Percentiles rank a stretch among this genome's conserved stretches.
These are phyloP conservation scores for Oppia nitens DNA, from an alignment of 1,140 invertebrate genomes.

Conservation along the genomic window DNA sequence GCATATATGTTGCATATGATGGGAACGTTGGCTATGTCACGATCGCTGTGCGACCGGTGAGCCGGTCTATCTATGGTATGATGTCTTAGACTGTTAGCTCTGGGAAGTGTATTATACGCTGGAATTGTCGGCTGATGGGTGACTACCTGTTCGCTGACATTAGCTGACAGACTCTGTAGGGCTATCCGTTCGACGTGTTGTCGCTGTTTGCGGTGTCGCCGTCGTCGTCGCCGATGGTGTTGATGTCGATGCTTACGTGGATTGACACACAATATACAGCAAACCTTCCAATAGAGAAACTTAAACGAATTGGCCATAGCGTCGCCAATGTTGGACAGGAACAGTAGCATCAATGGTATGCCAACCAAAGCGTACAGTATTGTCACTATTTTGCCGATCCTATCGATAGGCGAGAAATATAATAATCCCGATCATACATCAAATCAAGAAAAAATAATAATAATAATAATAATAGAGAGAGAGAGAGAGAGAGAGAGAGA, in stretches of 20 bases:
- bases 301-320: conserved; percentile 53
- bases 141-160: background rate
- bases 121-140: background rate
- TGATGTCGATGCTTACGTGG: conserved; percentile 11
- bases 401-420: too few species aligned
- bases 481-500: too few species aligned
- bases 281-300: conserved; percentile 62
- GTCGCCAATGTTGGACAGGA: conserved; percentile 87
- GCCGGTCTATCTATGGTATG: background rate
- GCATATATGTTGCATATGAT: background rate
- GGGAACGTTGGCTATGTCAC: background rate
- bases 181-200: background rate
- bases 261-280: conserved; percentile 44
- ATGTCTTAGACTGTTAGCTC: background rate
- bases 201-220: background rate
- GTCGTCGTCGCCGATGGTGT: conserved; percentile 5
- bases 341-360: conserved; percentile 76
- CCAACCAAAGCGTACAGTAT: conserved; percentile 90
- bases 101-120: background rate
- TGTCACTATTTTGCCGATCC: conserved; percentile 78
- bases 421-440: too few species aligned
- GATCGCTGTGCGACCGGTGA: background rate
- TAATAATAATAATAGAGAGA: too few species aligned
- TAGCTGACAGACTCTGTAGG: background rate
- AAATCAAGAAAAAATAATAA: too few species aligned